phyloP scores from a whole-genome alignment of 1,140 invertebrate genomes.

The Argopecten irradians region DNA sequence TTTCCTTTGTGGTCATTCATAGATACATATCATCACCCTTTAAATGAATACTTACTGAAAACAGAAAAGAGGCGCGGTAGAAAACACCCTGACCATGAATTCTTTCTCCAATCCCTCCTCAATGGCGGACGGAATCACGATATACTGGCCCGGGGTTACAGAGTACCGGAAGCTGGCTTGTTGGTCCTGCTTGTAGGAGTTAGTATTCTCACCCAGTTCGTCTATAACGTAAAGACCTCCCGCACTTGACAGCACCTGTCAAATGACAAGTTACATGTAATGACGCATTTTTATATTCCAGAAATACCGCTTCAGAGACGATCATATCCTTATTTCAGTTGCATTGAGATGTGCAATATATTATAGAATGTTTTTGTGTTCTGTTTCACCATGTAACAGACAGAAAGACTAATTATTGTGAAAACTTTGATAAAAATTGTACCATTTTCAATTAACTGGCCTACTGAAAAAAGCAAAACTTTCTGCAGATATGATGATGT shows the following conservation, averaged over 20 bases:
- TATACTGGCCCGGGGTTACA: slow-evolving; percentile 59
- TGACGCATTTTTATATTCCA: not conserved
- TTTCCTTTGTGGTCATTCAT: no score
- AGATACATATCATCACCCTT: not conserved
- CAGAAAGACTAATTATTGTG: no score
- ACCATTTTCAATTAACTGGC: no score
- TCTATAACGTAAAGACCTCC: slow-evolving; percentile 33
- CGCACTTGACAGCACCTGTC: slow-evolving; percentile 6
- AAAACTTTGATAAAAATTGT: no score
- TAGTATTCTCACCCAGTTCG: slow-evolving; percentile 52
- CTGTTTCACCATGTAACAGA: no score
- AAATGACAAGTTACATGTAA: not conserved
- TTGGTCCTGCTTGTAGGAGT: slow-evolving; percentile 49
- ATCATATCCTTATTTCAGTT: slow-evolving; percentile 4
- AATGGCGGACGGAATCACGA: slow-evolving; percentile 44
- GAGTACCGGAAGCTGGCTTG: slow-evolving; percentile 54
- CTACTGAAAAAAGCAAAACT: slow-evolving; percentile 1
- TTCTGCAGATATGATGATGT: not conserved
- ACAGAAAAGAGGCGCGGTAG: slow-evolving; percentile 16
- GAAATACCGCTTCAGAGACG: not conserved
- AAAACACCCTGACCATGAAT: slow-evolving; percentile 43
- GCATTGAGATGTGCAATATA: slow-evolving; percentile 25
- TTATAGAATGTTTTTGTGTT: not conserved
- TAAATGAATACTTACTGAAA: not conserved
- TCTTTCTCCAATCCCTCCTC: slow-evolving; percentile 39